A percentile compares a stretch with the other conserved stretches of the same genome.
phyloP scores from a whole-genome alignment of 2,888 invertebrate genomes.

The Pharmacophagus antenor region DNA sequence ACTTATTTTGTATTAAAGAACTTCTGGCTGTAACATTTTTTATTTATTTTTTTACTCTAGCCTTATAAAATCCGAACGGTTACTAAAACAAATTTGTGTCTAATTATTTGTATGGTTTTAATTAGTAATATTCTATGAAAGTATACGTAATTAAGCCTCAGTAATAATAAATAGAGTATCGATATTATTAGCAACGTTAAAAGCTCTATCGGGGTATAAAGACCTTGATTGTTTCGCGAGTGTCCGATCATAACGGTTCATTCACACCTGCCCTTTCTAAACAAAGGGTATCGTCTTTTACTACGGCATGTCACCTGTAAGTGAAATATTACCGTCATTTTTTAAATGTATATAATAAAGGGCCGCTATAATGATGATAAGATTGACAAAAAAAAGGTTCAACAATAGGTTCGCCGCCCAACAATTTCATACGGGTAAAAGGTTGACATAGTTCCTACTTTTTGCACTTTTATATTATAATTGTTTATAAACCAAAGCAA shows the following conservation, averaged over 20 bases:
- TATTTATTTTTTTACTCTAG: too few relatives aligned
- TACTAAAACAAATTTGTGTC: background rate
- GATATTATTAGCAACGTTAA: constrained; percentile 20
- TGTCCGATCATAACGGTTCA: constrained; percentile 32
- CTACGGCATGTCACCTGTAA: constrained; percentile 28
- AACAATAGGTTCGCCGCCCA: background rate
- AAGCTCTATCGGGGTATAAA: constrained; percentile 19
- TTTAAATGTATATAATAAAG: background rate
- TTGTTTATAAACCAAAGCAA: too few relatives aligned
- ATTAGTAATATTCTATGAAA: background rate
- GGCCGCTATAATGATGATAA: background rate
- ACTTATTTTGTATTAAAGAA: too few relatives aligned
- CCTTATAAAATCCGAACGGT: too few relatives aligned
- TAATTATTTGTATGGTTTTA: background rate
- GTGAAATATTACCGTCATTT: constrained; percentile 29
- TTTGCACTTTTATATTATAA: too few relatives aligned
- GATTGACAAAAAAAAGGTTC: background rate
- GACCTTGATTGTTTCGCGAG: constrained; percentile 25
- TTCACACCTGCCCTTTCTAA: constrained; percentile 36
- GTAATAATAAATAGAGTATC: background rate
- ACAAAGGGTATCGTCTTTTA: constrained; percentile 36
- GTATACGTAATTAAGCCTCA: background rate
- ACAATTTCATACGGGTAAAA: background rate
- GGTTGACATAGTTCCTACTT: background rate
- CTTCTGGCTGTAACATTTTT: too few relatives aligned